These are phyloP conservation scores for Crioceris asparagi DNA, from an alignment of 2,888 invertebrate genomes.

Conservation along the genomic window DNA sequence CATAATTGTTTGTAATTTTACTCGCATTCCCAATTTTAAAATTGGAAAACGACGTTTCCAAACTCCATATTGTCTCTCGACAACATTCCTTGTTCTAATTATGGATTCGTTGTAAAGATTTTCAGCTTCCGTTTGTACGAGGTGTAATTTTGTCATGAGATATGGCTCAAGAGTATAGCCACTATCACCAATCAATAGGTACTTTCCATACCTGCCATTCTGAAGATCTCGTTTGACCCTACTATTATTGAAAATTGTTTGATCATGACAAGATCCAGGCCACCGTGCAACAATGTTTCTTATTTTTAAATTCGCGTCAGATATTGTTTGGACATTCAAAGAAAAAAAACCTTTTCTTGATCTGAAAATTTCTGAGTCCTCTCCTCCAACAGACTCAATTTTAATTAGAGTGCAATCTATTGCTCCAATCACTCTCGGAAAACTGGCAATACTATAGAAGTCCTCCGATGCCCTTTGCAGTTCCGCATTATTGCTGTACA, in stretches of 20 bases:
- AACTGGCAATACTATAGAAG: background rate
- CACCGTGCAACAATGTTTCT: background rate
- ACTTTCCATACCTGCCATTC: constrained; percentile 12
- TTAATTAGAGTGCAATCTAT: background rate
- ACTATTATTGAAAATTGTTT: background rate
- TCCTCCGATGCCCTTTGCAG: background rate
- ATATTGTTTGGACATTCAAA: background rate
- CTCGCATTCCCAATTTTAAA: background rate
- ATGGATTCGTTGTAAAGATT: constrained; percentile 16
- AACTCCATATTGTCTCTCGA: constrained; percentile 20
- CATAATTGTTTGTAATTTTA: background rate
- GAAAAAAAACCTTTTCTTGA: constrained; percentile 1
- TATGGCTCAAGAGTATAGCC: constrained; percentile 22
- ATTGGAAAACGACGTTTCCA: constrained; percentile 5
- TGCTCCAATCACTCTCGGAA: background rate
- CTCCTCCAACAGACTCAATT: background rate
- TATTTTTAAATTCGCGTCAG: background rate
- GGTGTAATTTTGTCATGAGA: constrained; percentile 15
- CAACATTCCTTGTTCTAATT: constrained; percentile 17
- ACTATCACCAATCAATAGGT: constrained; percentile 20
- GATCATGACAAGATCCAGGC: constrained; percentile 1
- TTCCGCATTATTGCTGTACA: no score
- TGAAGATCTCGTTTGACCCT: no score
- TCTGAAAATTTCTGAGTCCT: background rate
- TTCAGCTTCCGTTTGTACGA: constrained; percentile 11